These are phyloP conservation scores for Tretioscincus oriximinensis DNA, from an alignment of 2,113 vertebrate species.

Conservation along the genomic window DNA sequence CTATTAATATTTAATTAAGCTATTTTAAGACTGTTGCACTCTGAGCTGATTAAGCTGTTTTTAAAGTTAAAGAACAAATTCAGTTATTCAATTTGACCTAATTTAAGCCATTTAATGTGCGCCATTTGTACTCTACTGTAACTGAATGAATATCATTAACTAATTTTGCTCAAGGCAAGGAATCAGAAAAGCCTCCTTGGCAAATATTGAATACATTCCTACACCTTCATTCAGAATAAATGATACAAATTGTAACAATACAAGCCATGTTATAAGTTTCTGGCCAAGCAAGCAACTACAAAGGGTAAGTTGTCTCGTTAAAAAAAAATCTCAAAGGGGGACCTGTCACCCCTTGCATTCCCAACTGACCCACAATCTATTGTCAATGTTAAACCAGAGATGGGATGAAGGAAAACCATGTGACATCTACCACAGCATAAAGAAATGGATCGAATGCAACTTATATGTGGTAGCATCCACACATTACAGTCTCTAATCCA, in stretches of 20 bases:
- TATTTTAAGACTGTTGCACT: constrained; percentile 58
- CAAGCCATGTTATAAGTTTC: constrained; percentile 11
- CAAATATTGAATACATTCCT: constrained; percentile 51
- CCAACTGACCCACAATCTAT: too few relatives aligned
- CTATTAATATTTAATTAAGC: constrained; percentile 75
- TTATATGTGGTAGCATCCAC: too few relatives aligned
- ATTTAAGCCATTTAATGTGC: constrained; percentile 72
- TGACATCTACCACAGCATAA: too few relatives aligned
- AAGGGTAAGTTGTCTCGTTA: background rate
- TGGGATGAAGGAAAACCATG: too few relatives aligned
- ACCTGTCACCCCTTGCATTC: too few relatives aligned
- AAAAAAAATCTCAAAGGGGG: background rate
- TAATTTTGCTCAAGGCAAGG: constrained; percentile 66
- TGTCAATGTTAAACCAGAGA: too few relatives aligned
- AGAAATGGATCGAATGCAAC: too few relatives aligned
- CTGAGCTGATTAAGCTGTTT: constrained; percentile 73
- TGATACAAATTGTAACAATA: constrained; percentile 45
- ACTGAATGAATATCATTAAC: constrained; percentile 71
- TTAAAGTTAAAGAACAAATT: constrained; percentile 79
- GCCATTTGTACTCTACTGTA: constrained; percentile 65
- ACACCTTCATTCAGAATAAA: constrained; percentile 42
- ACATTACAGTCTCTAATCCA: too few relatives aligned
- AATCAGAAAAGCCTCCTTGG: constrained; percentile 56
- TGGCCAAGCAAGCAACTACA: constrained; percentile 16
- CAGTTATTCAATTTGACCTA: constrained; percentile 75